Evolutionary conservation across 2,113 vertebrate species (phyloP).

Genomic region (Macquaria ambigua): DNA sequence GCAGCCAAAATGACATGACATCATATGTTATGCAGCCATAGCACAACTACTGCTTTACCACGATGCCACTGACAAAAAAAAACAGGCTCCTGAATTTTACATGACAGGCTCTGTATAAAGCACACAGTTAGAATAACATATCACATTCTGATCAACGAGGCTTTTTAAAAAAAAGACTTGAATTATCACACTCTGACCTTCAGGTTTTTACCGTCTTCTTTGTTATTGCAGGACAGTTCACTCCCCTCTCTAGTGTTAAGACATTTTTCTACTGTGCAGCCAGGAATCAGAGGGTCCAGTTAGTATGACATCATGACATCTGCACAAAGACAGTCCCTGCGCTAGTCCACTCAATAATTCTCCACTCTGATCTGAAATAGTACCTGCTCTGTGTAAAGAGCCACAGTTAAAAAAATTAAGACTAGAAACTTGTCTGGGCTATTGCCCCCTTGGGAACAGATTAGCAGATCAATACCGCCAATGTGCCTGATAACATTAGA

Average conservation of each 20-base stretch:
- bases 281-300: conserved; percentile 35
- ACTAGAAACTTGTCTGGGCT: conserved; percentile 39
- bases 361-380: conserved; percentile 11
- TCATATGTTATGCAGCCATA: conserved; percentile 38
- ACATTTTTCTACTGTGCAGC: conserved; percentile 29
- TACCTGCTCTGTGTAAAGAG: conserved; percentile 22
- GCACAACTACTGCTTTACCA: conserved; percentile 3
- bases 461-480: conserved; percentile 68
- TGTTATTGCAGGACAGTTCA: background rate
- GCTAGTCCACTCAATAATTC: conserved; percentile 58
- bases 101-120: background rate
- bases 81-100: conserved; percentile 20
- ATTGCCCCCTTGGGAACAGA: conserved; percentile 56
- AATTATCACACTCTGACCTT: background rate
- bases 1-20: conserved; percentile 44
- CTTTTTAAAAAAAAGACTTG: background rate
- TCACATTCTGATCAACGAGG: background rate
- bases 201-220: background rate
- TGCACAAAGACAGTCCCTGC: conserved; percentile 66
- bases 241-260: conserved; percentile 11
- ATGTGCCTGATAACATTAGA: conserved; percentile 76
- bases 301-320: conserved; percentile 74
- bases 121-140: background rate
- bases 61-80: conserved; percentile 9
- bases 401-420: conserved; percentile 42